Evolutionary conservation across 2,113 vertebrate genomes (phyloP).

Genomic region (Mellivora capensis): DNA sequence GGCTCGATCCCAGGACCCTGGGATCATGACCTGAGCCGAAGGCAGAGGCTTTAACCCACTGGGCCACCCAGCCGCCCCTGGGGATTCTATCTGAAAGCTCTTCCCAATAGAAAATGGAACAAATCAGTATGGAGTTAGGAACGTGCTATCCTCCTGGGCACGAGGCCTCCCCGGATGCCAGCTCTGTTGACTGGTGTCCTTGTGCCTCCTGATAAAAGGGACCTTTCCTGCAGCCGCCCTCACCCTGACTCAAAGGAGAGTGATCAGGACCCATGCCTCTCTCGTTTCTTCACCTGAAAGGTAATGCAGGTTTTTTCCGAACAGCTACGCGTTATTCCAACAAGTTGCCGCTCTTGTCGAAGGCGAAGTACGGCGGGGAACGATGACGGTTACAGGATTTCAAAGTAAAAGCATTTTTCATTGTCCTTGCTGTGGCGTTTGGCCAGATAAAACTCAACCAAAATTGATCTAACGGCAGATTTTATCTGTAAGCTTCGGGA

Average conservation of each 20-base stretch:
- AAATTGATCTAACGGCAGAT: neutral
- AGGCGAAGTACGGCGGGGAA: neutral
- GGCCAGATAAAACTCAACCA: neutral
- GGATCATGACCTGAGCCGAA: too few species aligned
- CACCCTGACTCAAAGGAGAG: neutral
- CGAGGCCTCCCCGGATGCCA: neutral
- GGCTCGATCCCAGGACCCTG: too few species aligned
- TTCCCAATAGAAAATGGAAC: constrained; percentile 2
- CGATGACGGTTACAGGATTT: neutral
- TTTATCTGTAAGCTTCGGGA: constrained; percentile 4
- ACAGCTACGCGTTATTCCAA: neutral
- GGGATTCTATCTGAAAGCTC: neutral
- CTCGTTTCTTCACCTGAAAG: neutral
- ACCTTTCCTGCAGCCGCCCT: neutral
- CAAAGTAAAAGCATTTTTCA: neutral
- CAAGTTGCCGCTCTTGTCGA: neutral
- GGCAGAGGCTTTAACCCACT: too few species aligned
- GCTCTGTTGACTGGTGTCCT: neutral
- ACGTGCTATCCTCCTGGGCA: neutral
- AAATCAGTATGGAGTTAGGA: neutral
- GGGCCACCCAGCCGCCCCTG: neutral
- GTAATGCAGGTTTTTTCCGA: neutral
- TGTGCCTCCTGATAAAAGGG: neutral
- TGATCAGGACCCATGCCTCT: neutral
- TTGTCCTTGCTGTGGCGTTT: constrained; percentile 5